Base-by-base conservation (phyloP, 2,888 invertebrate genomes). In the Notocelia uddmanniana region DNA sequence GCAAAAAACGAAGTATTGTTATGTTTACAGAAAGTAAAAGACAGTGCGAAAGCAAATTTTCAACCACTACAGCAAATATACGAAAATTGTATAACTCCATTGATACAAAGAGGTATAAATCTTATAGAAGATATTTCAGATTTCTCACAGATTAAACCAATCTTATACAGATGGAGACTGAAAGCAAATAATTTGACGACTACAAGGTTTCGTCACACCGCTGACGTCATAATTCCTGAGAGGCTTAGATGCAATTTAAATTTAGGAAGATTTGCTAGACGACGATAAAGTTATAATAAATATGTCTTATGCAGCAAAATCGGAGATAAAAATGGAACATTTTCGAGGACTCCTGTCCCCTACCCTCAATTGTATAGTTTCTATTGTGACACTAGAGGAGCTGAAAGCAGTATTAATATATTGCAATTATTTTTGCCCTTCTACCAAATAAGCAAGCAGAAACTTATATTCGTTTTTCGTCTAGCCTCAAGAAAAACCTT, bases 371-470 rank as follows among this genome's bases (percentile, higher is more conserved):
- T 63, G 63, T 63, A 63, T 63, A 63, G 23, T 63, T 63, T 63
- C 26, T 52, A 63, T 63, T 63, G 63, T 63, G 63, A 63, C 26
- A 31, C 50, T 63, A 63, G 63, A 48, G 63, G 50, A 48, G 63
- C 63, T 63, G 63, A 63, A 63, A 50, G 48, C 50, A 63, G 50
- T 63, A 63, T 52, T 31, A 63, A 63, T 63, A 50, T 31, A 64
- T 64, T 34, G 34, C 64, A 64, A 64, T 64, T 23, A 64, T 64
- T 64, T 64, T 64, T 31, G 64, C 64, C 19, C 50, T 64, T 50
- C 54, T 64, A n/a, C 64, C 64, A 15, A 64, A 64, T 34, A 64
- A 64, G 64, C 54, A 64, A 64, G 52, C 48, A 50, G 50, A 50
- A 50, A 50, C 50, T 18, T 50, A 50, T 50, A 50, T 18, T 50